Conservation (phyloP, 1,140 invertebrate species). For the Eupeodes corollae region DNA sequence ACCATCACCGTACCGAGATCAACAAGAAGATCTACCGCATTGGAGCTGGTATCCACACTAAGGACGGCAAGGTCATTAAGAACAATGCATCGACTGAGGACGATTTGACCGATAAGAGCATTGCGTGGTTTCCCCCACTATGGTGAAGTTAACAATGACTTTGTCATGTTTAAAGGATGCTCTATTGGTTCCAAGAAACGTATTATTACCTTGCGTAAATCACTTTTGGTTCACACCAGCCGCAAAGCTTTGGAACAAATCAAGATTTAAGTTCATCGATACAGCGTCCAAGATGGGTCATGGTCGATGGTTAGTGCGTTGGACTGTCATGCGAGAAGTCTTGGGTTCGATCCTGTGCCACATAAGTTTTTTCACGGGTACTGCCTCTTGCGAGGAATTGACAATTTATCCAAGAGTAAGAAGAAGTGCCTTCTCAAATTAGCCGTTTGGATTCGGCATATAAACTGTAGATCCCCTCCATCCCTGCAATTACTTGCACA, state of each 20-base stretch:
- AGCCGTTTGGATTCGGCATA: too few relatives aligned
- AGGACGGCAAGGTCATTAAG: slow-evolving; percentile 93
- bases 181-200: slow-evolving; percentile 97
- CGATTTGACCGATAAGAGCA: slow-evolving; percentile 96
- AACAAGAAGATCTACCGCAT: slow-evolving; percentile 99
- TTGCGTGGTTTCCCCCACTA: slow-evolving; percentile 98
- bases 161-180: slow-evolving; percentile 97
- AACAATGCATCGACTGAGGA: slow-evolving; percentile 98
- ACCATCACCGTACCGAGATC: slow-evolving; percentile 98
- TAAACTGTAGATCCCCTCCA: too few relatives aligned
- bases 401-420: too few relatives aligned
- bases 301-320: too few relatives aligned
- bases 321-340: too few relatives aligned
- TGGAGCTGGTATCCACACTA: slow-evolving; percentile 79
- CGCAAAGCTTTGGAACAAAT: slow-evolving; percentile 95
- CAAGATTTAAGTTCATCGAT: slow-evolving; percentile 97
- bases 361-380: too few relatives aligned
- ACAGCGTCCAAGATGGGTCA: slow-evolving; percentile 99
- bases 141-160: too few relatives aligned
- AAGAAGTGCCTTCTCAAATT: too few relatives aligned
- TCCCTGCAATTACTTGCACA: too few relatives aligned
- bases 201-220: slow-evolving; percentile 97
- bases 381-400: too few relatives aligned
- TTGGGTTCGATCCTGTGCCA: too few relatives aligned
- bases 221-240: slow-evolving; percentile 88